These are phyloP conservation scores for Batillaria attramentaria DNA, from an alignment of 1,140 invertebrate genomes.

Conservation along the genomic window DNA sequence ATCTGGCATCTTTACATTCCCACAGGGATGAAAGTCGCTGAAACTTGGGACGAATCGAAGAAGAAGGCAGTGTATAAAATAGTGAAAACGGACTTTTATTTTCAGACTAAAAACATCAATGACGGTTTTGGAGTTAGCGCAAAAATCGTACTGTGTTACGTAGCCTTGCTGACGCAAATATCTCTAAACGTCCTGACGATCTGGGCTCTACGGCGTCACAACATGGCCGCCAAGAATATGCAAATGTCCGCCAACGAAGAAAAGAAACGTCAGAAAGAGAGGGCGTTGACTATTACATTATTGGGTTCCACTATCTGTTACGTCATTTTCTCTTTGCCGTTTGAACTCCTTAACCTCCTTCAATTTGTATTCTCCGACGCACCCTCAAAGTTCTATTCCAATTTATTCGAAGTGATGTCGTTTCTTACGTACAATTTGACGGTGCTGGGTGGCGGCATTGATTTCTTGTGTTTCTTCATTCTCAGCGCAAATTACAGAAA, in stretches of 20 bases:
- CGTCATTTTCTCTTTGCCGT: neutral
- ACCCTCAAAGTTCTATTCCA: too few species aligned
- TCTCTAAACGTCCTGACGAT: neutral
- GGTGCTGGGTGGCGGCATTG: too few species aligned
- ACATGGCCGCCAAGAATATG: neutral
- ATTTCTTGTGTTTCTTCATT: too few species aligned
- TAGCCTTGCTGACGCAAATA: neutral
- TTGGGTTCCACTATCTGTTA: neutral
- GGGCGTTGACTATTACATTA: neutral
- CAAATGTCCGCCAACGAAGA: neutral
- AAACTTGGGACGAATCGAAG: too few species aligned
- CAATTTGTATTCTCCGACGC: too few species aligned
- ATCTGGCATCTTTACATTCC: neutral
- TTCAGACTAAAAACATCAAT: neutral
- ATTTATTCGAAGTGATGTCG: too few species aligned
- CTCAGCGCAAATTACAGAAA: too few species aligned
- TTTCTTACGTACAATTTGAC: too few species aligned
- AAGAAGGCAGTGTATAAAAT: too few species aligned
- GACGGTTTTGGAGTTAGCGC: neutral
- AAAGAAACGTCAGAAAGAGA: neutral
- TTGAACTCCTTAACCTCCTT: neutral
- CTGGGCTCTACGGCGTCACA: neutral
- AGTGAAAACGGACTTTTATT: too few species aligned
- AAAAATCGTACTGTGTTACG: neutral
- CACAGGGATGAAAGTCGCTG: neutral